These are phyloP conservation scores for Dromiciops gliroides DNA, from an alignment of 2,113 vertebrate species.

Conservation along the genomic window DNA sequence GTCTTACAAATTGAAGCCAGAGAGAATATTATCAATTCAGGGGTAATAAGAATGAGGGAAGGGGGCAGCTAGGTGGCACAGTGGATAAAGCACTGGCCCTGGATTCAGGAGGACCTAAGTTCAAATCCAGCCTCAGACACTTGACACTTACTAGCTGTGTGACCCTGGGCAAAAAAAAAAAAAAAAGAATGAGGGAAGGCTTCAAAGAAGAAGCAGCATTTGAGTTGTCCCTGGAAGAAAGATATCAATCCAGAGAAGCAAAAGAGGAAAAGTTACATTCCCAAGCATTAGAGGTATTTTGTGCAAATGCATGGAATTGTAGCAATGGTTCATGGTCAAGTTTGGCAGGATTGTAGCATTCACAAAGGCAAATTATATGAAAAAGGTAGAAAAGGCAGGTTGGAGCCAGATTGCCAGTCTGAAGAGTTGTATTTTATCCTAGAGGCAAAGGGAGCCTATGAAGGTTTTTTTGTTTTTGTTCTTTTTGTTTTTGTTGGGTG, in stretches of 20 bases:
- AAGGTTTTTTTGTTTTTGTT: neutral
- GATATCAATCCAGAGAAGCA: neutral
- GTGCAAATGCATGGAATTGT: neutral
- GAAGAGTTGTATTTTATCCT: neutral
- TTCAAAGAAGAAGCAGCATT: neutral
- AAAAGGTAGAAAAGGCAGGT: neutral
- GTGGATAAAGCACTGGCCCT: too few relatives aligned
- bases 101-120: too few relatives aligned
- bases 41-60: neutral
- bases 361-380: neutral
- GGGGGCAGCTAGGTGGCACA: too few relatives aligned
- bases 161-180: too few relatives aligned
- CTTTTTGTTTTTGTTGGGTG: too few relatives aligned
- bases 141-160: too few relatives aligned
- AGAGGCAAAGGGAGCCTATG: neutral
- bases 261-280: neutral
- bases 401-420: neutral
- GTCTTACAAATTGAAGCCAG: neutral
- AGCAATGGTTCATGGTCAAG: neutral
- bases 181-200: neutral
- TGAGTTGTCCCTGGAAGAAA: neutral
- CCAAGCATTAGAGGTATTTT: neutral
- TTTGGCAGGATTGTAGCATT: neutral
- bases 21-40: neutral
- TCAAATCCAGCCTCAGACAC: too few relatives aligned